Evolutionary conservation across 2,113 vertebrate genomes (phyloP), one percentile per base, ranked within the genome.

Genomic region (Pogona vitticeps): DNA sequence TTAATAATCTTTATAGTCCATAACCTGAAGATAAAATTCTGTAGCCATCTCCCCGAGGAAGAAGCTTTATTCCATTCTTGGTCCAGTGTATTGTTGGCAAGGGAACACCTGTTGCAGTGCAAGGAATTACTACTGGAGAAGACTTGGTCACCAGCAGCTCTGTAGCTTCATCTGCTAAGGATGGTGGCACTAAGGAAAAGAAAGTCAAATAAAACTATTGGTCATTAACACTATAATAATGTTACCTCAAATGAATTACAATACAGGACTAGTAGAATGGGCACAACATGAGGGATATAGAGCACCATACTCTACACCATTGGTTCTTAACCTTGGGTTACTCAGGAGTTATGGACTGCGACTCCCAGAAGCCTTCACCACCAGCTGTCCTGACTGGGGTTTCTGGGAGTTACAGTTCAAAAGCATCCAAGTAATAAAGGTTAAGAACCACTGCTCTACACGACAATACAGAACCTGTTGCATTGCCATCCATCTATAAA

Each of bases 81-180:
- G 91, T 98, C 99, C 99, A 99, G 65, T 97, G 95, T 84, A 99
- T 88, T 0, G 93, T 92, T n/a, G 99, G 99, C 56, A 89, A 2
- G 0, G 99, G 99, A 83, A 99, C 96, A 0, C 98, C 99, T 0
- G 97, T 98, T 0, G 97, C 96, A 0, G 97, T 97, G 92, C 99
- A 99, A 73, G 97, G 96, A 33, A 99, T 96, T 38, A 99, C 84
- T 12, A 97, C 96, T 2, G 98, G 96, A 89, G 97, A 97, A n/a
- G 97, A 92, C 87, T 92, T 98, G 90, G 95, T 98, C 17, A 98
- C 97, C 68, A 98, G 87, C 5, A 99, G 90, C 89, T 99, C 97
- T 2, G 97, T 96, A 70, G 96, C 96, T 93, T 99, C 98, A 92
- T 99, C 99, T 73, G 98, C 98, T 93, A 99, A 98, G 33, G 98